phyloP scores from a whole-genome alignment of 2,888 invertebrate species.

The Thumatha senex region DNA sequence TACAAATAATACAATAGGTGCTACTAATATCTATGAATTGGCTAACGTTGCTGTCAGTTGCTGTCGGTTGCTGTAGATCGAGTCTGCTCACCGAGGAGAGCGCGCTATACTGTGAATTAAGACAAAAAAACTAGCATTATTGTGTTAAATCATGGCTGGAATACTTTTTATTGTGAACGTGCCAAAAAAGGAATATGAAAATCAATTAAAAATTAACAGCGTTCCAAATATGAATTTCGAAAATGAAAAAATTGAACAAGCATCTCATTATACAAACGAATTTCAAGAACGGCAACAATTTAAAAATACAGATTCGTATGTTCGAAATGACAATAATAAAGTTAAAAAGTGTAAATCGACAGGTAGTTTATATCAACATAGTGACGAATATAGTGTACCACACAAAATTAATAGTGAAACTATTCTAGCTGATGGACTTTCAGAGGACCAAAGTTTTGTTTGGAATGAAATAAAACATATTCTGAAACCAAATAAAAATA shows the following conservation, averaged over 20 bases:
- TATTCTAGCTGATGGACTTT: constrained; percentile 28
- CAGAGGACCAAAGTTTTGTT: constrained; percentile 18
- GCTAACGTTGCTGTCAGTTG: constrained; percentile 12
- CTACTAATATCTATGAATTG: constrained; percentile 27
- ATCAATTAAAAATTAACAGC: constrained; percentile 42
- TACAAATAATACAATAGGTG: constrained; percentile 37
- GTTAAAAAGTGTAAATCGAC: constrained; percentile 49
- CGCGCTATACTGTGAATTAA: constrained; percentile 16
- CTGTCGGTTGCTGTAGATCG: constrained; percentile 19
- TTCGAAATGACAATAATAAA: constrained; percentile 28
- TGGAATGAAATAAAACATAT: constrained; percentile 59
- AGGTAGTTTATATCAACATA: constrained; percentile 39
- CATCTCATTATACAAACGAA: constrained; percentile 43
- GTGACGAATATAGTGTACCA: constrained; percentile 26
- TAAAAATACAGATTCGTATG: constrained; percentile 29
- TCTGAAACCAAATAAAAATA: constrained; percentile 48
- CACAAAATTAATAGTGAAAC: constrained; percentile 52
- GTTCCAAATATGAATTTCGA: constrained; percentile 35
- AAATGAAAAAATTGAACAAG: constrained; percentile 42
- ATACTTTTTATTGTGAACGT: constrained; percentile 84
- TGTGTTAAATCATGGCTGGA: constrained; percentile 75
- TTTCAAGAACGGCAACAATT: constrained; percentile 45
- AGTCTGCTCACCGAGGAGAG: constrained; percentile 12
- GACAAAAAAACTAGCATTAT: constrained; percentile 4
- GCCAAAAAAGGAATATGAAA: constrained; percentile 79